Evolutionary conservation across 2,113 vertebrate species (phyloP).

Genomic region (Chauna torquata): DNA sequence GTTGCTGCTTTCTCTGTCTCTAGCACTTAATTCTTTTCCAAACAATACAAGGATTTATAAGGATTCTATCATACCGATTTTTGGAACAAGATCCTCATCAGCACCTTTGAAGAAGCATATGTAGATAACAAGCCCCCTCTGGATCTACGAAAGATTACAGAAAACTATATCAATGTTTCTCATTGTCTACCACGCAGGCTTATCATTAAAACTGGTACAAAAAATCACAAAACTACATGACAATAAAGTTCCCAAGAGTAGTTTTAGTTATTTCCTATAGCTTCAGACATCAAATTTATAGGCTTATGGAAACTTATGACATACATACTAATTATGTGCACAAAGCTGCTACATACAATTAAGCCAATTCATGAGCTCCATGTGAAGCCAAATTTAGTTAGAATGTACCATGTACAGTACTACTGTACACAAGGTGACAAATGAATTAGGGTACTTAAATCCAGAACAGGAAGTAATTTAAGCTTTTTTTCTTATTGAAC

Average conservation of each 20-base stretch:
- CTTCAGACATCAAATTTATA: not conserved
- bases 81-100: slow-evolving; percentile 85
- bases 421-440: not conserved
- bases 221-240: not conserved
- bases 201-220: not conserved
- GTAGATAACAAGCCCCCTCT: slow-evolving; percentile 91
- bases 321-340: not conserved
- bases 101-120: slow-evolving; percentile 95
- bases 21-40: not conserved
- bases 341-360: not conserved
- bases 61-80: slow-evolving; percentile 84
- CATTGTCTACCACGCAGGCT: not conserved
- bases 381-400: not conserved
- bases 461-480: not conserved
- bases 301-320: not conserved
- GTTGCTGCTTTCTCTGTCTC: not conserved
- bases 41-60: not conserved
- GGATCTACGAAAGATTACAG: slow-evolving; percentile 78
- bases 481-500: not conserved
- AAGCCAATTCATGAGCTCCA: not conserved
- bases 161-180: not conserved
- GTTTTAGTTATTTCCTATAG: not conserved
- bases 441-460: slow-evolving; percentile 16
- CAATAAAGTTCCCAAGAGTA: not conserved
- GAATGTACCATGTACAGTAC: not conserved